Evolutionary conservation across 2,113 vertebrate species (phyloP).

Genomic region (Hemicordylus capensis): DNA sequence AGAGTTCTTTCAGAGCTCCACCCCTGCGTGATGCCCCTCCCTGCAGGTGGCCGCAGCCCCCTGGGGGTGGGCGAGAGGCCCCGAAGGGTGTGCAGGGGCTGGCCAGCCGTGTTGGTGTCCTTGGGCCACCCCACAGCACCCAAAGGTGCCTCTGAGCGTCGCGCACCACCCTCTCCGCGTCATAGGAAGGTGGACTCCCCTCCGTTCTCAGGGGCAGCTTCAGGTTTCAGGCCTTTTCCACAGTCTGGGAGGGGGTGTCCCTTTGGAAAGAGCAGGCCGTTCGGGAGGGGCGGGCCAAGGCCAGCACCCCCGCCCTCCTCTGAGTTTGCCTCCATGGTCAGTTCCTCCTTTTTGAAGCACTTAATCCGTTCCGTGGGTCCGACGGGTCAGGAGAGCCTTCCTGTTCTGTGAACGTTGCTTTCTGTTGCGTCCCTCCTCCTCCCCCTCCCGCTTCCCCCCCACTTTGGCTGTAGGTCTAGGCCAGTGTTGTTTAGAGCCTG

Average conservation of each 20-base stretch:
- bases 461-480: conserved; percentile 63
- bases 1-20: too few species aligned
- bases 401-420: conserved; percentile 34
- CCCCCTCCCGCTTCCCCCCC: conserved; percentile 19
- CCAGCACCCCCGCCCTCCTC: background rate
- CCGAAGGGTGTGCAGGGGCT: background rate
- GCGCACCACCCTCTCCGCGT: too few species aligned
- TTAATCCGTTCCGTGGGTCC: conserved; percentile 75
- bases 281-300: background rate
- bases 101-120: background rate
- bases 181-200: background rate
- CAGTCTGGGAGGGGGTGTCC: background rate
- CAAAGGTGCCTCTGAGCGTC: too few species aligned
- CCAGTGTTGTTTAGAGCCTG: conserved; percentile 61
- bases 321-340: conserved; percentile 3
- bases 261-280: background rate
- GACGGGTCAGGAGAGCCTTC: conserved; percentile 73
- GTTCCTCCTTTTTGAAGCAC: conserved; percentile 72
- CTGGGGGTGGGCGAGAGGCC: background rate
- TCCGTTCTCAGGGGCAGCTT: background rate
- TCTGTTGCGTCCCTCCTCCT: conserved; percentile 52
- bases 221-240: background rate
- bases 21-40: background rate
- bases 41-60: background rate
- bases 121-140: too few species aligned